Evolutionary conservation across 2,797 vertebrate species (phyloP), one percentile per base, ranked within the genome.

Genomic region (Darevskia mixta): DNA sequence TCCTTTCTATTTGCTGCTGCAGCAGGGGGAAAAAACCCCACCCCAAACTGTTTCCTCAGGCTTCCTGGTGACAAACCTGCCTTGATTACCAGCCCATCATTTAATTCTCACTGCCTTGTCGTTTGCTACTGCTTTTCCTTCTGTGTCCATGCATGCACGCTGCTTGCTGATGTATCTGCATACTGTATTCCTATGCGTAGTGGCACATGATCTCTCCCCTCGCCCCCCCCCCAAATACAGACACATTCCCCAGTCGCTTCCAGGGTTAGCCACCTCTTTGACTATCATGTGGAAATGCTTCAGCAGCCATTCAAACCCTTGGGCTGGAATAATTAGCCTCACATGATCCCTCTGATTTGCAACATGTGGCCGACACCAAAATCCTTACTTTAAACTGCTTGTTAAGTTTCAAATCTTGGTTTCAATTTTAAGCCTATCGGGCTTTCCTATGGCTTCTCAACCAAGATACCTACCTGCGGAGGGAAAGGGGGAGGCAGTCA

Each of bases 331-430:
- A 90, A 95, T 87, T 90, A 93, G 92, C 93, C 86, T 78, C 90
- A 83, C n/a, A 85, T 90, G 92, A 86, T 90, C 35, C 49, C 78
- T 90, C 91, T 85, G 83, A 82, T 79, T 88, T 27, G 82, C 77
- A 89, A 71, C 87, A 79, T 75, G 92, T 88, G 91, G 79, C 80
- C 18, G 17, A 25, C 85, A 83, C 75, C 77, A 4, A 61, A 92
- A 35, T 86, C 82, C 84, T 88, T 13, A 41, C 81, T 89, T 88
- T 76, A 0, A 4, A 88, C 35, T 86, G 86, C 92, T 93, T 90
- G 86, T 93, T 95, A 91, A 43, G 89, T 90, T 93, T 92, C 91
- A 92, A 94, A 92, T 92, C 93, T 93, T 93, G 81, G 86, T 86
- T 95, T 94, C 88, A 88, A 88, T 93, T 87, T 94, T 94, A 93